Evolutionary conservation across 2,113 vertebrate species (phyloP), one percentile per base, ranked within the genome.

Genomic region (Calidris pygmaea): DNA sequence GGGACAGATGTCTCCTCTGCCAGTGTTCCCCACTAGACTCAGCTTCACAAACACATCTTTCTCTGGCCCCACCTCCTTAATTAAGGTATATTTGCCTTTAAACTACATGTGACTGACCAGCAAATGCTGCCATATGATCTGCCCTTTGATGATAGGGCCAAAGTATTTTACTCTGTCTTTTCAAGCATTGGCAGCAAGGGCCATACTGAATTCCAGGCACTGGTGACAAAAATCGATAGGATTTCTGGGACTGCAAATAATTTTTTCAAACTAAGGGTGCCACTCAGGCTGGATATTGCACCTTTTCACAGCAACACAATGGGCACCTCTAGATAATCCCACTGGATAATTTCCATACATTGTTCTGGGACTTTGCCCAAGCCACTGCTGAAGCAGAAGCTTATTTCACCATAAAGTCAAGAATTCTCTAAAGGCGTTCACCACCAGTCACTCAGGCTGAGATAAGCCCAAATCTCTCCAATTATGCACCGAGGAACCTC

Each of bases 401-500:
- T 30, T 20, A 35, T 52, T 72, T 52, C 39, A 82, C 48, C n/a
- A 14, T 17, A 5, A 58, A 52, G 39, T n/a, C 53, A n/a, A 24
- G 19, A n/a, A 43, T 8, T 50, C 63, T 58, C 53, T 34, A 30
- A 59, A 65, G 19, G 24, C 29, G 55, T 59, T 60, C 62, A 66
- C 18, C 32, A 74, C 4, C 26, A 76, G 82, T n/a, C 58, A 10
- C 52, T 81, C 20, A 7, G 17, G 20, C 56, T 62, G 56, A 45
- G 34, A 48, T 22, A 32, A 79, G 15, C 16, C 48, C 24, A 12
- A 63, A 59, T 55, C 21, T 53, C 14, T 65, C 71, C 13, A n/a
- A 1, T 12, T 34, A 55, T 1, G 10, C 21, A 60, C 32, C 1
- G 0, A 70, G 60, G 79, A 74, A 30, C 22, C 22, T 45, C 23